phyloP scores from a whole-genome alignment of 2,888 invertebrate genomes.

The Andrena camellia region DNA sequence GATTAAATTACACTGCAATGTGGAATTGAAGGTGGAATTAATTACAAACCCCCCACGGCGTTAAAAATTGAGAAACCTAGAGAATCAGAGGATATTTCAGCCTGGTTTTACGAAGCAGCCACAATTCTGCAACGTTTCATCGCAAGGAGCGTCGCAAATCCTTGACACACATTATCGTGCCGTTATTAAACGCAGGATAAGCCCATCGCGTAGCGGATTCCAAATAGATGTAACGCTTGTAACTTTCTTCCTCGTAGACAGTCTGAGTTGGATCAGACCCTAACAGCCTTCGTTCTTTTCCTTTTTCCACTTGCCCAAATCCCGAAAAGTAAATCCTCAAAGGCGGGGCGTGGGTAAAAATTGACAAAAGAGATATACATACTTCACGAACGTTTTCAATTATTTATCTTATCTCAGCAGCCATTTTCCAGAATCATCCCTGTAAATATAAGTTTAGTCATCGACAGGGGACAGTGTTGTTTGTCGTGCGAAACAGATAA shows the following conservation, averaged over 20 bases:
- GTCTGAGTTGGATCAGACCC: neutral
- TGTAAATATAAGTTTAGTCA: constrained; percentile 7
- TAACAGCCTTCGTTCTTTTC: too few relatives aligned
- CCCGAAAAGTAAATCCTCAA: too few relatives aligned
- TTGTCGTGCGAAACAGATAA: neutral
- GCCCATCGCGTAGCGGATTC: constrained; percentile 41
- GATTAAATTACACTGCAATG: too few relatives aligned
- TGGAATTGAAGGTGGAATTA: neutral
- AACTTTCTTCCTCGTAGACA: neutral
- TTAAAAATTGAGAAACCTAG: neutral
- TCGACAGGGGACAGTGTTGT: neutral
- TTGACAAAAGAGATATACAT: neutral
- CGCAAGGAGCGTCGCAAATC: constrained; percentile 41
- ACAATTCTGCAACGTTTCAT: constrained; percentile 31
- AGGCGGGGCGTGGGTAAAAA: too few relatives aligned
- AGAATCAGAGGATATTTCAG: constrained; percentile 1
- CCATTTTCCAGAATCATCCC: neutral
- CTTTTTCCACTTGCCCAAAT: too few relatives aligned
- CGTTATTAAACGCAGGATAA: constrained; percentile 64
- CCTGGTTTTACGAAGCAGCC: neutral
- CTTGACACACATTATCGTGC: constrained; percentile 68
- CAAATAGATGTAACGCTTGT: constrained; percentile 22
- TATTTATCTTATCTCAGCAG: neutral
- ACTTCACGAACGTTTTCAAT: neutral
- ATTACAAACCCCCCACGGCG: neutral